Base-by-base conservation (phyloP, 2,888 invertebrate genomes). In the Andrena flavipes region DNA sequence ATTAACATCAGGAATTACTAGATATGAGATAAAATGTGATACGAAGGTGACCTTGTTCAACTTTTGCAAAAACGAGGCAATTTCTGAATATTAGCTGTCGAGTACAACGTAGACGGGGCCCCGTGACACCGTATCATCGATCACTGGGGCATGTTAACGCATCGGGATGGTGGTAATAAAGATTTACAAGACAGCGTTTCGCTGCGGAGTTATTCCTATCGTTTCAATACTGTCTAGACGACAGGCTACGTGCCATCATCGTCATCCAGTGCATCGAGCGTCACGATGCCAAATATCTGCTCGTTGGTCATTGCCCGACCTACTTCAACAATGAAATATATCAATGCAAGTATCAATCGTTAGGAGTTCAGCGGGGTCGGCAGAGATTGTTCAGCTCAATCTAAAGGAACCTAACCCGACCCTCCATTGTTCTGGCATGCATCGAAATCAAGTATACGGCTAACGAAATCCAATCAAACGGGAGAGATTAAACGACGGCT, bases 251-350 rank as follows among this genome's bases (percentile, higher is more conserved):
- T 26, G 23, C 26, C 56, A 13, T 63, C 49, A 59, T 72, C 35
- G 65, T 69, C 56, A 65, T 54, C 48, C 23, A 16, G 33, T 65
- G 73, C 65, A 68, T 56, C 56, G 54, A 33, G 54, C 26, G 54
- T 70, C 54, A 62, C 63, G 49, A 78, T 75, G 64, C 84, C 84
- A 51, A 84, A 84, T 84, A 84, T 84, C 72, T 68, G 69, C 35
- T 35, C 75, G 75, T 72, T 84, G 84, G 84, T 84, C 84, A 84
- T 80, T 84, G 84, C 60, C 84, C 84, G 84, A 80, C 80, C 84
- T 76, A 84, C 80, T 84, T 84, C 84, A 73, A 70, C 69, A 62
- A 56, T 56, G 56, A 56, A 84, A 60, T 62, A 48, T 56, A 84
- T 84, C 84, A 65, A 65, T 73, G 49, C 65, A 62, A 72, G 72